Evolutionary conservation across 1,140 invertebrate genomes (phyloP).

Genomic region (Drosophila lowei): DNA sequence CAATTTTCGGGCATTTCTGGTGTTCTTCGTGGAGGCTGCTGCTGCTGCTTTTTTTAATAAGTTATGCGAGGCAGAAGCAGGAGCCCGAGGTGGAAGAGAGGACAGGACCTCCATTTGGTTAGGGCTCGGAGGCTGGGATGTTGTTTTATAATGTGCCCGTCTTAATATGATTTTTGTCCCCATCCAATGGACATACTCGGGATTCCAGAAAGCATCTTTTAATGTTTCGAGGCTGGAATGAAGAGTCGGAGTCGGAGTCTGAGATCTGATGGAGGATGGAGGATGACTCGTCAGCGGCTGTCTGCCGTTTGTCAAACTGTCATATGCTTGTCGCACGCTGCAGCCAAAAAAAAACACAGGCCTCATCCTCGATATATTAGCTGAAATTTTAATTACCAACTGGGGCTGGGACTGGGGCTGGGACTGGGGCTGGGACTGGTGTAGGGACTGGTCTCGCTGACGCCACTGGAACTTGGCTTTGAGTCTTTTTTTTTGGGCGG

Average conservation of each 20-base stretch:
- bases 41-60: slow-evolving; percentile 62
- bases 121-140: slow-evolving; percentile 28
- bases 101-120: slow-evolving; percentile 30
- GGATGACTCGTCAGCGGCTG: slow-evolving; percentile 51
- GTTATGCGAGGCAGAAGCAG: slow-evolving; percentile 36
- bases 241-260: not conserved
- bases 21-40: slow-evolving; percentile 29
- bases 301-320: slow-evolving; percentile 77
- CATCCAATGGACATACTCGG: slow-evolving; percentile 59
- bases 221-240: slow-evolving; percentile 20
- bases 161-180: slow-evolving; percentile 81
- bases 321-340: slow-evolving; percentile 78
- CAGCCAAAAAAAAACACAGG: slow-evolving; percentile 12
- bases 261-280: not conserved
- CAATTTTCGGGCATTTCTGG: slow-evolving; percentile 63
- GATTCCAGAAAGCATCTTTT: slow-evolving; percentile 74
- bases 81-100: not conserved
- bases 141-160: slow-evolving; percentile 76
- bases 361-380: slow-evolving; percentile 64
- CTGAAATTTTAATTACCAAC: slow-evolving; percentile 79
- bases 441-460: slow-evolving; percentile 27
- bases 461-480: slow-evolving; percentile 22
- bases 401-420: not conserved
- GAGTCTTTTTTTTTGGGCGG: slow-evolving; percentile 22
- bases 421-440: slow-evolving; percentile 4